Evolutionary conservation across 2,797 vertebrate genomes (phyloP), one percentile per base, ranked within the genome.

Genomic region (Pseudotriccus pelzelni): DNA sequence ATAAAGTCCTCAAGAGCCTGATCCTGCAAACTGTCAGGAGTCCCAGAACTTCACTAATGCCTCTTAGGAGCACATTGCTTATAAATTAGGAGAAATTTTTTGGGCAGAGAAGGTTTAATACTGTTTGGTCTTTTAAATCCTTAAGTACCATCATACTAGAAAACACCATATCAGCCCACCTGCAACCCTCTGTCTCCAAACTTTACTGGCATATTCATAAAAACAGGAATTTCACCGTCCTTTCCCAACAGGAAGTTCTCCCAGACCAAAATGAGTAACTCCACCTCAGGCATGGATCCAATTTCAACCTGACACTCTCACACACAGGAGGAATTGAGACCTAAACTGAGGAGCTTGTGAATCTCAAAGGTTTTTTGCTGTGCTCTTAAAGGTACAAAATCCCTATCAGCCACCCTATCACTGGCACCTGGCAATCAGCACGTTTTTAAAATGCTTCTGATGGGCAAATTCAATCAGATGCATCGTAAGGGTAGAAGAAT

Each of bases 201-300:
- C 36, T 5, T 39, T 1, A 46, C 0, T 34, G n/a, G 9, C 4
- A 2, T 0, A 18, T 5, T 17, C 17, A 1, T 8, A 64, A 18
- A 2, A 60, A 56, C 22, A 32, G 30, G 44, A 60, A 67, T 58
- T 15, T 14, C 41, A 20, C 15, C 4, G 5, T 52, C 25, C 66
- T 34, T 50, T 60, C 36, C 46, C 34, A 34, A 0, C 0, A 11
- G 23, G 25, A 70, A 24, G 20, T 3, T 10, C 50, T 90, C 18
- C 17, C 49, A 17, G 18, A 78, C 12, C 37, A n/a, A 30, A 36
- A 32, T 0, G 1, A 25, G 30, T 52, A 53, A 13, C 16, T 68
- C 30, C 2, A 12, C 12, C 37, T 19, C 14, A 14, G 24, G 25
- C 0, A 34, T 0, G 6, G 64, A n/a, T 23, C 6, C 1, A 0